These are phyloP conservation scores for Gambusia affinis DNA, from an alignment of 2,113 vertebrate species.

Conservation along the genomic window DNA sequence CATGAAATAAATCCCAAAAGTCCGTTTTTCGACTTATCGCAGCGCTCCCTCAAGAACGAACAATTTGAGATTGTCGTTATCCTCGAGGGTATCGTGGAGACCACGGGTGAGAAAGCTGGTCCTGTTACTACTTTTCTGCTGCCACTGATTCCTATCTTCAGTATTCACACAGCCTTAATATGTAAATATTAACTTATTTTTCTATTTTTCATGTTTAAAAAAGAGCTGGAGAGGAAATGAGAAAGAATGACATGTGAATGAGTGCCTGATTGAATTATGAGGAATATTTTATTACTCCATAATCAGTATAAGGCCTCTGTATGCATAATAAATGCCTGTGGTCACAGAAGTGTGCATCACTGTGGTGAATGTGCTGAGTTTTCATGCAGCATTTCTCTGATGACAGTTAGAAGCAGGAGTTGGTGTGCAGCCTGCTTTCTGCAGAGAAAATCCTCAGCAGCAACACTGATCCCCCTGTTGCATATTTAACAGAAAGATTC, in stretches of 20 bases:
- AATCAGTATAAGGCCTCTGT: conserved; percentile 51
- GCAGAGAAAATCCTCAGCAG: conserved; percentile 20
- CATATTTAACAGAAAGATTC: conserved; percentile 47
- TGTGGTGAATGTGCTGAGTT: conserved; percentile 54
- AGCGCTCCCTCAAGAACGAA: conserved; percentile 86
- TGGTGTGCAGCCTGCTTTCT: conserved; percentile 25
- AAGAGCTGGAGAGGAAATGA: conserved; percentile 7
- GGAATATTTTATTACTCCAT: conserved; percentile 58
- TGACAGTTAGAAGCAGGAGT: conserved; percentile 25
- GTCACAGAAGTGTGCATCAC: conserved; percentile 54
- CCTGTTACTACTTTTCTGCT: background rate
- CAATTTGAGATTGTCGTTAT: conserved; percentile 92
- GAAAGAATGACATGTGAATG: conserved; percentile 31
- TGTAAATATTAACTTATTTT: conserved; percentile 44
- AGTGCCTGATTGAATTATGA: conserved; percentile 66
- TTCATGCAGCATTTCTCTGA: conserved; percentile 56
- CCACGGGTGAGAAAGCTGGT: conserved; percentile 81
- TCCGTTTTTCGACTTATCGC: conserved; percentile 88
- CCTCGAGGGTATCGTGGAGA: conserved; percentile 91
- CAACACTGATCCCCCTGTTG: conserved; percentile 22
- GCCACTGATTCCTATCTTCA: background rate
- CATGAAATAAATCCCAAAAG: conserved; percentile 90
- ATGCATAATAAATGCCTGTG: conserved; percentile 65
- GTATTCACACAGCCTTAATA: conserved; percentile 40
- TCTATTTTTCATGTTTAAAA: conserved; percentile 19